Evolutionary conservation across 2,113 vertebrate genomes (phyloP).

Genomic region (Dolichotis patagonum): DNA sequence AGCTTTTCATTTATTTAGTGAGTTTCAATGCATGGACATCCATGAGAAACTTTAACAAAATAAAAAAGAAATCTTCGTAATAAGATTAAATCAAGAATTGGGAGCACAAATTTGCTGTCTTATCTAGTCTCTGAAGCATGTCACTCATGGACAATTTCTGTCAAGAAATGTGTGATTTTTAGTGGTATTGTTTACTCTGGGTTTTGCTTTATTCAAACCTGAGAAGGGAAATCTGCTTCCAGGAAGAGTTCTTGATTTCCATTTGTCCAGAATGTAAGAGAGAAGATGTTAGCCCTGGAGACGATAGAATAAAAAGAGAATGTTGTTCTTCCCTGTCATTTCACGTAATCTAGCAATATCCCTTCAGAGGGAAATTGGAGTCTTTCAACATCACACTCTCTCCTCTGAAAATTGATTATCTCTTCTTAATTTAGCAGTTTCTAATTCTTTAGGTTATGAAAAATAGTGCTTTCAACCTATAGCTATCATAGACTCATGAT

Average conservation of each 20-base stretch:
- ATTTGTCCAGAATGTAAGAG: not conserved
- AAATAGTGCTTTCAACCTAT: not conserved
- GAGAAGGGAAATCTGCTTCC: not conserved
- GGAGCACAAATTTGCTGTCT: not conserved
- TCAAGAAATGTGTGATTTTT: not conserved
- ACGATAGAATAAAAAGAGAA: not conserved
- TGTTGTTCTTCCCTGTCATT: not conserved
- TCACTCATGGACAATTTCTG: not conserved
- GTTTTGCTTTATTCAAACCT: not conserved
- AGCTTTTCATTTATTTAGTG: constrained; percentile 46
- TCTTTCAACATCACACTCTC: not conserved
- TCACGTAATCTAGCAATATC: not conserved
- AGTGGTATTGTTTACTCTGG: not conserved
- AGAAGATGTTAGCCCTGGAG: not conserved
- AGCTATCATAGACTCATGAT: not conserved
- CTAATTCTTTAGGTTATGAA: not conserved
- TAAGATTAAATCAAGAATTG: constrained; percentile 1
- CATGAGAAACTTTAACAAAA: not conserved
- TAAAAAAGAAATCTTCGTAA: not conserved
- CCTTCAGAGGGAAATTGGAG: not conserved
- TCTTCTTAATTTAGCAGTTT: constrained; percentile 13
- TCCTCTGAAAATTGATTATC: not conserved
- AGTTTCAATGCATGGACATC: not conserved
- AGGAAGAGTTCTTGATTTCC: not conserved
- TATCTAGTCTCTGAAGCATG: not conserved